Base-by-base conservation (phyloP, 30 jellyfish, hydroid and myxozoan genomes). In the Chironex yamaguchii region DNA sequence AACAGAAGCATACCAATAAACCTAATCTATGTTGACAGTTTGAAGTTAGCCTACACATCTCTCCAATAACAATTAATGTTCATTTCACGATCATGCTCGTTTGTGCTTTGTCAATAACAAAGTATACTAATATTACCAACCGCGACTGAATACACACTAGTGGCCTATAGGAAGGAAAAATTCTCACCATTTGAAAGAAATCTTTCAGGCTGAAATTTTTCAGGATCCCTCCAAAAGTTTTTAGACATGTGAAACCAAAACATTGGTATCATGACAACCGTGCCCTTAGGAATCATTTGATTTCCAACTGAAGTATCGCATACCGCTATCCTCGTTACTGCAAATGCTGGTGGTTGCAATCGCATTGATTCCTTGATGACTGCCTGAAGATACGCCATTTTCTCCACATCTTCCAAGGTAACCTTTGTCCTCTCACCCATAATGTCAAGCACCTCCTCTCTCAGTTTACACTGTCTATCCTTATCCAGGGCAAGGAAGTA, bases 401-500 rank as follows among this genome's bases (percentile, higher is more conserved):
- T 42, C 9, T 17, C 9, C 58, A 42, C 58, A 6, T 42, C 13
- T 9, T 42, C 58, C 58, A 9, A 42, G 9, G 58, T 42, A 17
- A 42, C 9, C 9, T 42, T 42, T 9, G 9, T 9, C 9, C 58
- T 42, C 58, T 9, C 9, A 6, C 17, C 13, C 17, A 42, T 6
- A 6, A 42, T 17, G 58, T 9, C 9, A 9, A 42, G 9, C 13
- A 17, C 58, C 17, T 42, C 58, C 17, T 42, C 58, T 42, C 58
- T 42, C 9, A 17, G 13, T 42, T 6, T 79, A 29, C 72, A 85
- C 52, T 89, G 97, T 20, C 71, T 49, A 4, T 63, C 86, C 0
- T 75, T 86, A 31, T 89, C 93, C 89, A 65, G 89, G 36, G 97
- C 97, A 54, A 89, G 51, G 12, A 89, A 76, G 49, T 68, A 81